These are phyloP conservation scores for Drosophila albomicans DNA, from an alignment of 1,140 invertebrate species.

Conservation along the genomic window DNA sequence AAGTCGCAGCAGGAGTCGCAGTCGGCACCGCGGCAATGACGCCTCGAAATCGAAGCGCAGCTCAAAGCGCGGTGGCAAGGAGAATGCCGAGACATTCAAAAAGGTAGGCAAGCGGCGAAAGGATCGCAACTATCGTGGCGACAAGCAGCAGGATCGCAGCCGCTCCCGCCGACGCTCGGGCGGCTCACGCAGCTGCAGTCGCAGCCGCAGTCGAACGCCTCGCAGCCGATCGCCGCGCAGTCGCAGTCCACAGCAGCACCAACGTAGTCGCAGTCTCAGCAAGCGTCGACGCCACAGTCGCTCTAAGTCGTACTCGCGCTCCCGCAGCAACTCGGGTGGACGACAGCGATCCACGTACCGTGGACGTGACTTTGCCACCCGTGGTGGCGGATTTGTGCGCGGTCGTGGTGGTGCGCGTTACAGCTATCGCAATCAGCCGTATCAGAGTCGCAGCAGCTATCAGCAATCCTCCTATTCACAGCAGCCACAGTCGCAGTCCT, in stretches of 20 bases:
- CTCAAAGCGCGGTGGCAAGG: conserved; percentile 68
- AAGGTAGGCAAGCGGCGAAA: conserved; percentile 92
- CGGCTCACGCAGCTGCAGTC: conserved; percentile 33
- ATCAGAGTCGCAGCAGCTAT: conserved; percentile 46
- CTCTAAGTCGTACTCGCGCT: conserved; percentile 63
- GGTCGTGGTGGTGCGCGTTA: conserved; percentile 46
- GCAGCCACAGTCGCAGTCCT: conserved; percentile 8
- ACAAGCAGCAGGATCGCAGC: conserved; percentile 83
- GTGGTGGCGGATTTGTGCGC: conserved; percentile 24
- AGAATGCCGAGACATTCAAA: conserved; percentile 89
- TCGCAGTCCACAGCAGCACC: conserved; percentile 5
- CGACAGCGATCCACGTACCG: conserved; percentile 39
- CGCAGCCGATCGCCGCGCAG: conserved; percentile 24
- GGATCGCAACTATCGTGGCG: conserved; percentile 92
- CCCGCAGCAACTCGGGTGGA: conserved; percentile 55
- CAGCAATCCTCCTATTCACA: conserved; percentile 42
- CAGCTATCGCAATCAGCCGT: conserved; percentile 61
- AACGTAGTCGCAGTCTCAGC: conserved; percentile 47
- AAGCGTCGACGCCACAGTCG: conserved; percentile 47
- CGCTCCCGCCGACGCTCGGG: conserved; percentile 31
- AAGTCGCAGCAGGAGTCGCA: conserved; percentile 43
- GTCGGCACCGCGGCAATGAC: conserved; percentile 36
- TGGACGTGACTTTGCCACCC: conserved; percentile 32
- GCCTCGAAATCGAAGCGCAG: conserved; percentile 51
- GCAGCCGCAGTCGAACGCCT: conserved; percentile 43